Conservation (phyloP, 1,140 invertebrate genomes). For the Orius insidiosus region DNA sequence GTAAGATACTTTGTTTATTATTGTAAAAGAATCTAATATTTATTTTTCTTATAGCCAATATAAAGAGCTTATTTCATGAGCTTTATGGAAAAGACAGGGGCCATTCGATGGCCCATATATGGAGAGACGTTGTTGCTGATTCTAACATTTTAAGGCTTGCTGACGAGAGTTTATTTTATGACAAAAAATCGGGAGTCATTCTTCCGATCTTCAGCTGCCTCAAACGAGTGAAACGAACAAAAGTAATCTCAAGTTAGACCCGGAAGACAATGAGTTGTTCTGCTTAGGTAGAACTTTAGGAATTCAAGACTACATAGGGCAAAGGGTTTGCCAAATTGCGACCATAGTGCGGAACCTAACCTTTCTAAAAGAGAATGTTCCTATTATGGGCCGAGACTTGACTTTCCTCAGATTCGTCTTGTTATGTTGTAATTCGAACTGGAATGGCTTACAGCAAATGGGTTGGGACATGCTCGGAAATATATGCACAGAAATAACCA, state of each 20-base stretch:
- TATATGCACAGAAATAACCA: slow-evolving; percentile 59
- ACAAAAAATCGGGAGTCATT: slow-evolving; percentile 3
- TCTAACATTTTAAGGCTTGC: slow-evolving; percentile 48
- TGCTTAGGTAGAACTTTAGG: slow-evolving; percentile 44
- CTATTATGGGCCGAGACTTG: slow-evolving; percentile 55
- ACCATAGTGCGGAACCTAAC: slow-evolving; percentile 88
- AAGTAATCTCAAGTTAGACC: slow-evolving; percentile 27
- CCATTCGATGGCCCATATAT: slow-evolving; percentile 56
- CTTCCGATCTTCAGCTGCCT: not conserved
- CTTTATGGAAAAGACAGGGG: slow-evolving; percentile 50
- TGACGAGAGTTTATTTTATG: slow-evolving; percentile 33
- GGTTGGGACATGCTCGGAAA: slow-evolving; percentile 86
- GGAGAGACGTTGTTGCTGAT: slow-evolving; percentile 45
- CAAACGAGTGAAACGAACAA: not conserved
- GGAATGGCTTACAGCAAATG: slow-evolving; percentile 59
- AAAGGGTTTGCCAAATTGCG: slow-evolving; percentile 56
- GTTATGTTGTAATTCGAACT: slow-evolving; percentile 64
- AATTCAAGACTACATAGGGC: slow-evolving; percentile 60
- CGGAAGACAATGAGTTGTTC: slow-evolving; percentile 37
- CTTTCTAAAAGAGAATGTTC: slow-evolving; percentile 78
- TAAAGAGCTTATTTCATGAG: slow-evolving; percentile 47
- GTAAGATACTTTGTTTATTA: slow-evolving; percentile 32
- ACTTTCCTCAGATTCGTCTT: slow-evolving; percentile 81
- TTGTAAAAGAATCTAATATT: not conserved
- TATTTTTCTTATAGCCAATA: slow-evolving; percentile 6